Base-by-base conservation (phyloP, 2,888 invertebrate genomes). In the Hypolimnas misippus region DNA sequence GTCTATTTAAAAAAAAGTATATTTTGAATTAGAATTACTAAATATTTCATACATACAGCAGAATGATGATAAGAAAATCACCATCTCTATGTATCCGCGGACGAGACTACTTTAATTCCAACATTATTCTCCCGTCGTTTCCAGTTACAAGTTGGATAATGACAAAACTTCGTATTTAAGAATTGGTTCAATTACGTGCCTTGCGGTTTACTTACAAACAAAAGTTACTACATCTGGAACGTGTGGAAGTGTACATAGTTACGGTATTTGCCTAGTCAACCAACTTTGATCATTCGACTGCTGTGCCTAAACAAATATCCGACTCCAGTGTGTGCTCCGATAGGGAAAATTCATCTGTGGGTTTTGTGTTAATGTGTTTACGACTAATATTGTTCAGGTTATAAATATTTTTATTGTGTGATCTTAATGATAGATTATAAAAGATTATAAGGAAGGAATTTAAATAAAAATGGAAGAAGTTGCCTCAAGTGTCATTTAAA, bases 271-370 rank as follows among this genome's bases (percentile, higher is more conserved):
- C 33, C 16, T 50, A 38, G 40, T 50, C 55, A 50, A 38, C 53
- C 25, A 49, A 49, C 63, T 63, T 63, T 55, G 51, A 58, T 59
- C 55, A 44, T 51, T 55, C 52, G 42, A 49, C 54, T 29, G 38
- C 49, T 38, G 49, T 35, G 58, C 52, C 44, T 44, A 29, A 44
- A 52, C 12, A 52, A 44, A 59, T 42, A 55, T 29, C 12, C 29
- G 21, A 21, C 14, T 12, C 17, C n/a, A n/a, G 44, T 3, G 21
- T n/a, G 14, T 3, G 7, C 21, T 14, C 7, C 7, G 49, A 49
- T 49, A 29, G 49, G 14, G 25, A 16, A 49, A 49, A 49, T 49
- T 49, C 49, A 49, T 4, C 7, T 49, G 49, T 49, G 19, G 29
- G 3, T 29, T 29, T 14, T 29, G 14, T 49, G 19, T 46, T 19